Conservation (phyloP, 2,113 vertebrate species). For the Macrotis lagotis region DNA sequence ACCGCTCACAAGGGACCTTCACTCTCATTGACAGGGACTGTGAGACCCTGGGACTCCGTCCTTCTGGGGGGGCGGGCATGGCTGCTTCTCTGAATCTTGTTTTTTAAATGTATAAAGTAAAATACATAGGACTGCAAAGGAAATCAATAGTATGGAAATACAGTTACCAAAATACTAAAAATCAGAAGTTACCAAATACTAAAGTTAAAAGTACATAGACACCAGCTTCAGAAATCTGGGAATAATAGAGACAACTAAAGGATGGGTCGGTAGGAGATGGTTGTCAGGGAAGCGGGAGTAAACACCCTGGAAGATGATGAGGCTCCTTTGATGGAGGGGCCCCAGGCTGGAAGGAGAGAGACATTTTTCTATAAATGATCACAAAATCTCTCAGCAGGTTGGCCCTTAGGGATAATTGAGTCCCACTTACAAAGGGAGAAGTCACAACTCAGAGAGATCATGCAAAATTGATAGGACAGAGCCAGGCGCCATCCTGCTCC, state of each 20-base stretch:
- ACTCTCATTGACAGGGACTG: neutral
- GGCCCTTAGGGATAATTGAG: neutral
- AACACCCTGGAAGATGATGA: neutral
- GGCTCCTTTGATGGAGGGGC: neutral
- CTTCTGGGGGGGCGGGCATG: neutral
- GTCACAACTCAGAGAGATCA: neutral
- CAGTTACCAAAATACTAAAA: neutral
- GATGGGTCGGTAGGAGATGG: no score
- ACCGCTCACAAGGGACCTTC: neutral
- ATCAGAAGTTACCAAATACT: no score
- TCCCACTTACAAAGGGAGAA: neutral
- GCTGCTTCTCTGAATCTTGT: neutral
- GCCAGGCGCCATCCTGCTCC: neutral
- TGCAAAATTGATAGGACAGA: neutral
- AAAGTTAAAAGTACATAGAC: neutral
- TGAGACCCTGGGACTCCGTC: neutral
- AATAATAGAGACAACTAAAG: neutral
- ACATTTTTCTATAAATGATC: neutral
- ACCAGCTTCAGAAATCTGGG: neutral
- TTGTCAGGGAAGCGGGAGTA: neutral
- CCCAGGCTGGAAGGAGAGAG: neutral
- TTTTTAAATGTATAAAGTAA: neutral
- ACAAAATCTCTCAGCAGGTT: neutral
- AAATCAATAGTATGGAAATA: neutral
- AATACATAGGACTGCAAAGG: neutral